Evolutionary conservation across 2,888 invertebrate species (phyloP).

Genomic region (Aspidapion aeneum): DNA sequence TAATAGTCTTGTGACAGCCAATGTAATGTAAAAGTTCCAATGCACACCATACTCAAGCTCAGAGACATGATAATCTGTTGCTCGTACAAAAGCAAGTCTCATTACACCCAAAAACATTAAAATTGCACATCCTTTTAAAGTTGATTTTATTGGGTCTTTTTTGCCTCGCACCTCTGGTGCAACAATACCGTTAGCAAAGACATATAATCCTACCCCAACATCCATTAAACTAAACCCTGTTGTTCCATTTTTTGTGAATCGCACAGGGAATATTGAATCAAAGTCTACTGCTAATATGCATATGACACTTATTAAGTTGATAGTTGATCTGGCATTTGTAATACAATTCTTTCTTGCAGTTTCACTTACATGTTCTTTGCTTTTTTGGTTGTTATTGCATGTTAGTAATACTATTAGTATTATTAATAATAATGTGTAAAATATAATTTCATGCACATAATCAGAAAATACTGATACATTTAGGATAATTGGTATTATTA

Average conservation of each 20-base stretch:
- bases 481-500: constrained; percentile 55
- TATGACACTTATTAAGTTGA: constrained; percentile 69
- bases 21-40: constrained; percentile 97
- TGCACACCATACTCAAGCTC: constrained; percentile 94
- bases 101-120: constrained; percentile 60
- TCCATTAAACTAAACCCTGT: constrained; percentile 94
- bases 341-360: constrained; percentile 47
- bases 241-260: constrained; percentile 82
- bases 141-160: constrained; percentile 37
- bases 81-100: constrained; percentile 58
- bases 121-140: constrained; percentile 47
- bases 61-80: constrained; percentile 80
- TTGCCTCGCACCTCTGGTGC: constrained; percentile 53
- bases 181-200: constrained; percentile 76
- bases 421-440: constrained; percentile 20
- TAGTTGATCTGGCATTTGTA: constrained; percentile 65
- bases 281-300: constrained; percentile 96
- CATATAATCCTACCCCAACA: constrained; percentile 86
- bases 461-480: constrained; percentile 54
- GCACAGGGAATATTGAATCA: constrained; percentile 68
- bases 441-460: constrained; percentile 36
- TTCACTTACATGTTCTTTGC: neutral
- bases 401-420: neutral
- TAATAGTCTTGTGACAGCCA: constrained; percentile 77
- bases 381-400: neutral